Evolutionary conservation across 2,888 invertebrate genomes (phyloP), one percentile per base, ranked within the genome.

Genomic region (Heteromurus nitidus): DNA sequence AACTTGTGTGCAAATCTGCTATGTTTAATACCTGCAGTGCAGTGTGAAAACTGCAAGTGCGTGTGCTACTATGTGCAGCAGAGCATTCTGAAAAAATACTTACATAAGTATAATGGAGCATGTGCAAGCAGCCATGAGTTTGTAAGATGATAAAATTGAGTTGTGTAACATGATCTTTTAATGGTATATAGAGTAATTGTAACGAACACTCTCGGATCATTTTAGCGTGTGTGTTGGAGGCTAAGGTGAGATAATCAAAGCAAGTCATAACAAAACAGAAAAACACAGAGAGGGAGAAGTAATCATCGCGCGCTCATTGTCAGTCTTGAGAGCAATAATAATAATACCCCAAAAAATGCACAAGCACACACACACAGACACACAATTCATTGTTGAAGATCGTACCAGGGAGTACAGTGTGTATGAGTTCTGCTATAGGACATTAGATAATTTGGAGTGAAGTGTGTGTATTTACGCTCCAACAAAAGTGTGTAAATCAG

Each of bases 121-220:
- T 70, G 70, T 70, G 75, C 81, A 75, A 81, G 81, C 36, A 75
- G 70, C 75, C 69, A 81, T 81, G 75, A 81, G 69, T 65, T 65
- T 68, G 64, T 44, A 55, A 28, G 69, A 64, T 81, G n/a, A n/a
- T n/a, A n/a, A n/a, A 81, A 75, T 81, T 81, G 81, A 74, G 81
- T 81, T 81, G 75, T 69, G 81, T 81, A 81, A 81, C 74, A 69
- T 75, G 81, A 81, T 81, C 81, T 70, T 70, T 81, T 69, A 74
- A 64, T 70, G 65, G 68, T 70, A 79, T 69, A 58, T 69, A 64
- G 77, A 69, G 64, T 60, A 77, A 64, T 65, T 24, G 64, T 26
- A 68, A 74, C 60, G 53, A 69, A 69, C 47, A 42, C 62, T 73
- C 58, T 47, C 69, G 62, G 80, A 72, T 77, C 64, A 60, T 69